phyloP scores from a whole-genome alignment of 2,113 vertebrate species.

The Urocolius indicus region DNA sequence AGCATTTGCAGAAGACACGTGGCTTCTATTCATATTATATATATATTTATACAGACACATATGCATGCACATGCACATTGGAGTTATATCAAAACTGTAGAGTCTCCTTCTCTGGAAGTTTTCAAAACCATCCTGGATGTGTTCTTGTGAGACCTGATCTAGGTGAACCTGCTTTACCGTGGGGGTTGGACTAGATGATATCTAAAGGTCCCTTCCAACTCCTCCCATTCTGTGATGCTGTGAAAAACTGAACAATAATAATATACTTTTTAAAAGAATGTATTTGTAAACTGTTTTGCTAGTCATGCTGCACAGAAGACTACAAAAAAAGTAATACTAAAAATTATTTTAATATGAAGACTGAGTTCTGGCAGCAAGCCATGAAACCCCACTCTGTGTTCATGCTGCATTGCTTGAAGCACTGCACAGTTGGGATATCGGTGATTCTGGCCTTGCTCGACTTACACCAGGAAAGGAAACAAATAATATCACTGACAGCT shows the following conservation, averaged over 20 bases:
- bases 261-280: background rate
- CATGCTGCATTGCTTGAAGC: background rate
- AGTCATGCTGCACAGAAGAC: background rate
- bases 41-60: background rate
- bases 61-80: background rate
- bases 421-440: background rate
- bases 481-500: background rate
- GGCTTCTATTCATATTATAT: background rate
- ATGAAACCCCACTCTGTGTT: background rate
- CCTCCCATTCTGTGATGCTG: too few species aligned
- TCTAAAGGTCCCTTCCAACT: too few species aligned
- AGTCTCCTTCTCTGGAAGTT: too few species aligned
- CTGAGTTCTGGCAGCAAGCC: background rate
- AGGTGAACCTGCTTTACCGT: too few species aligned
- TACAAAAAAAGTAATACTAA: background rate
- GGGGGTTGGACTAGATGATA: too few species aligned
- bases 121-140: too few species aligned
- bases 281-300: background rate
- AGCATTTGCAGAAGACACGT: background rate
- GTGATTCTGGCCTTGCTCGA: background rate
- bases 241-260: background rate
- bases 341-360: background rate
- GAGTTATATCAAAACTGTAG: background rate
- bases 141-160: too few species aligned
- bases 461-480: conserved; percentile 7